A percentile compares a stretch with the other conserved stretches of the same genome.
Conservation (phyloP, 2,113 vertebrate species). For the Heliornis fulica region DNA sequence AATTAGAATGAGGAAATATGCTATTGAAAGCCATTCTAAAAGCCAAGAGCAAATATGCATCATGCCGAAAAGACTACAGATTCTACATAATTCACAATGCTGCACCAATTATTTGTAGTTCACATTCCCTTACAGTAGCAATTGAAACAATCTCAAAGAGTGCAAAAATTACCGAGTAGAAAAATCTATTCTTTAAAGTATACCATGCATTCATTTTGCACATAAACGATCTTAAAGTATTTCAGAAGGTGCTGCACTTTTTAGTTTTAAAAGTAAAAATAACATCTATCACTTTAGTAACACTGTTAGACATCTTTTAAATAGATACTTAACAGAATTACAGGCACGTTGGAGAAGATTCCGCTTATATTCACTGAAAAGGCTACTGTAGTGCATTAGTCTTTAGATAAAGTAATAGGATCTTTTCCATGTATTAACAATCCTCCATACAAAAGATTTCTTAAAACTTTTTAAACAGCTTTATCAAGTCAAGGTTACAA, state of each 20-base stretch:
- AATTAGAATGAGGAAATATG: slow-evolving; percentile 65
- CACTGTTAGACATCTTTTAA: slow-evolving; percentile 51
- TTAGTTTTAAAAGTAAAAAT: slow-evolving; percentile 65
- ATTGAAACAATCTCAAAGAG: slow-evolving; percentile 69
- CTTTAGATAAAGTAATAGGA: slow-evolving; percentile 41
- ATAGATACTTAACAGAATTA: slow-evolving; percentile 56
- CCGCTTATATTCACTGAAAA: slow-evolving; percentile 54
- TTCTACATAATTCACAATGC: slow-evolving; percentile 66
- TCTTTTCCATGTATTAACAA: slow-evolving; percentile 43
- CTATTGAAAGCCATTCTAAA: slow-evolving; percentile 66
- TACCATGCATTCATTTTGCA: slow-evolving; percentile 58
- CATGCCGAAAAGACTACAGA: slow-evolving; percentile 63
- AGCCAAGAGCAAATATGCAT: slow-evolving; percentile 71
- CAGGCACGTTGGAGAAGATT: slow-evolving; percentile 23
- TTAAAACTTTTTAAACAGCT: slow-evolving; percentile 34
- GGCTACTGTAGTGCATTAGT: slow-evolving; percentile 42
- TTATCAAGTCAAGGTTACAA: slow-evolving; percentile 37
- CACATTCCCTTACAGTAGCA: slow-evolving; percentile 65
- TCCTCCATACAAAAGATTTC: slow-evolving; percentile 35
- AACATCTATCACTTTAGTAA: slow-evolving; percentile 45
- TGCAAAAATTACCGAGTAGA: slow-evolving; percentile 64
- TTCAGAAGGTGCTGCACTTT: slow-evolving; percentile 44
- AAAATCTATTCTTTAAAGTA: slow-evolving; percentile 63
- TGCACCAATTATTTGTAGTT: slow-evolving; percentile 73
- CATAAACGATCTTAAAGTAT: slow-evolving; percentile 54